Evolutionary conservation across 2,888 invertebrate genomes (phyloP), one percentile per base, ranked within the genome.

Genomic region (Cheilosia vernalis): DNA sequence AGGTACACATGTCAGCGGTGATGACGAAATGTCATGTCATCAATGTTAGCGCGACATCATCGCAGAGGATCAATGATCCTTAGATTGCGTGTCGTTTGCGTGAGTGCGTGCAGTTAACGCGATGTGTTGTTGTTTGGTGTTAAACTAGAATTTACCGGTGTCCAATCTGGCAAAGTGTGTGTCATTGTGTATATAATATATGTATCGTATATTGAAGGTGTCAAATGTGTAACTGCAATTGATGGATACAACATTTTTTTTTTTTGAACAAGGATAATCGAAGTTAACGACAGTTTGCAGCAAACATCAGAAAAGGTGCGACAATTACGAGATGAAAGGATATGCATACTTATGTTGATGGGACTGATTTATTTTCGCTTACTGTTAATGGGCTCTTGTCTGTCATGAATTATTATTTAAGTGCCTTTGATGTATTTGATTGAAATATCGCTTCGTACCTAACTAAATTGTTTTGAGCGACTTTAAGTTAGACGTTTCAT

Each of bases 61-160:
- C 84, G 84, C 47, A 49, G 86, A 86, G 77, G 77, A 86, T 86
- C 86, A 86, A 78, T 86, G 86, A 86, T 82, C 82, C 86, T 82
- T 78, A 78, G 82, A 73, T 86, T 81, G 81, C 86, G 82, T 82
- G 77, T 82, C 63, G 82, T 63, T 67, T 64, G 81, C 82, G 86
- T 86, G 86, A 86, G 86, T 86, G 82, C 82, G 86, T 86, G 86
- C 70, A 86, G 70, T 81, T 76, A 81, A 60, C 69, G 42, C 61
- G 56, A 44, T 44, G n/a, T 55, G 44, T 66, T 60, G 66, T 61
- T 66, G 42, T 70, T 61, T 76, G 74, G 70, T 67, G 61, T 85
- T 80, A 77, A 81, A 81, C 85, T 85, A 76, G 51, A 85, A 56
- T 76, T 76, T 72, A 80, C 70, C 85, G 66, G 74, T 66, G 61